Conservation (phyloP, 2,888 invertebrate species). For the Clivina fossor region DNA sequence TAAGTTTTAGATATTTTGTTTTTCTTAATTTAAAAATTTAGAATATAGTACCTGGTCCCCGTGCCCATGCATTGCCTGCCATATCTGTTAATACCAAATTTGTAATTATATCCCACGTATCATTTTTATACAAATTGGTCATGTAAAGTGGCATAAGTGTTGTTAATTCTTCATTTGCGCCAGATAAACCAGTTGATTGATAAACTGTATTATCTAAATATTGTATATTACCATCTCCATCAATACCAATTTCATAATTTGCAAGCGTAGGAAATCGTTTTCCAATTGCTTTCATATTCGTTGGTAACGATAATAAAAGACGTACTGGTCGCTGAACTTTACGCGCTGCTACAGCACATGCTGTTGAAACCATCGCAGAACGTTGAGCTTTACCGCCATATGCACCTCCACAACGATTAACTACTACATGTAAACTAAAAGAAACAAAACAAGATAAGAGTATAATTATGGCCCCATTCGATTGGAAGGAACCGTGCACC, state of each 20-base stretch:
- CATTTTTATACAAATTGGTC: constrained; percentile 64
- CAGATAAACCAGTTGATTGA: constrained; percentile 58
- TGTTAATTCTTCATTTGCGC: constrained; percentile 57
- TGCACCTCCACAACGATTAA: constrained; percentile 76
- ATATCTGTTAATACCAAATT: constrained; percentile 63
- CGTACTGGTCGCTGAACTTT: constrained; percentile 67
- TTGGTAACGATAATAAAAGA: constrained; percentile 69
- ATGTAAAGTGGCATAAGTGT: constrained; percentile 48
- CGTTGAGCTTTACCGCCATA: constrained; percentile 79
- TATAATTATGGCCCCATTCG: too few species aligned
- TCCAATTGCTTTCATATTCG: constrained; percentile 71
- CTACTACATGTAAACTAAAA: constrained; percentile 67
- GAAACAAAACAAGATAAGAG: too few species aligned
- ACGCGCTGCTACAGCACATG: constrained; percentile 70
- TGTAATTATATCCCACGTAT: constrained; percentile 54
- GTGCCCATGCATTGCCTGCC: constrained; percentile 63
- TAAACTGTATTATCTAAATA: constrained; percentile 61
- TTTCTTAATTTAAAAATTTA: too few species aligned
- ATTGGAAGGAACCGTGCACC: too few species aligned
- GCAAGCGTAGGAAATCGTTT: constrained; percentile 63
- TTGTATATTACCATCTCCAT: constrained; percentile 66
- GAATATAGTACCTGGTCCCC: constrained; percentile 67
- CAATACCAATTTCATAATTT: constrained; percentile 68
- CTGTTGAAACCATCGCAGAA: constrained; percentile 59
- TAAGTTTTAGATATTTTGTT: too few species aligned